A percentile compares a stretch with the other conserved stretches of the same genome.
Conservation (phyloP, 1,140 invertebrate species). For the Pseudomyrmex sp. region DNA sequence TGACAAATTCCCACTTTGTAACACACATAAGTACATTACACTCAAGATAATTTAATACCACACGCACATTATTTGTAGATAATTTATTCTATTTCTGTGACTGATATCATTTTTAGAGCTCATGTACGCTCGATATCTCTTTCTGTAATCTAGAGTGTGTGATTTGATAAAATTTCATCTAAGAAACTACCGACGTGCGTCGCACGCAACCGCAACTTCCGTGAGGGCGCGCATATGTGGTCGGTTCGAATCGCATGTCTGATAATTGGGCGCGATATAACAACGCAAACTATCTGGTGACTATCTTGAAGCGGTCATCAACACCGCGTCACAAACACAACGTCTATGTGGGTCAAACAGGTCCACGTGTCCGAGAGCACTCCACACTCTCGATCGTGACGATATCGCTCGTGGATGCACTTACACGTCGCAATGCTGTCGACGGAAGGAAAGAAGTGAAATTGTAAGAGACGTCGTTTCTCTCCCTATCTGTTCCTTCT, state of each 20-base stretch:
- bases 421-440: conserved; percentile 1
- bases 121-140: too few relatives aligned
- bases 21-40: too few relatives aligned
- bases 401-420: neutral
- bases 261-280: conserved; percentile 12
- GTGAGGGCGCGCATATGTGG: neutral
- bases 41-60: too few relatives aligned
- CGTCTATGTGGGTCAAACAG: conserved; percentile 42
- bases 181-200: neutral
- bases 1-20: too few relatives aligned
- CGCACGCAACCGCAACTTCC: neutral
- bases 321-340: conserved; percentile 17
- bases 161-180: neutral
- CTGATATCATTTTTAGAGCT: too few relatives aligned
- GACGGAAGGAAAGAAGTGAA: conserved; percentile 40
- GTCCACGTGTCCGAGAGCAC: conserved; percentile 20
- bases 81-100: too few relatives aligned
- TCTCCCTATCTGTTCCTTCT: conserved; percentile 27
- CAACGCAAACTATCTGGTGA: neutral
- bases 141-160: too few relatives aligned
- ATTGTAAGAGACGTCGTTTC: conserved; percentile 61
- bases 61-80: too few relatives aligned
- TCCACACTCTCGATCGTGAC: conserved; percentile 6
- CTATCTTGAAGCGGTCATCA: conserved; percentile 34
- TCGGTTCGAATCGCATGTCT: neutral